Base-by-base conservation (phyloP, 2,797 vertebrate genomes). In the Monodelphis domestica region DNA sequence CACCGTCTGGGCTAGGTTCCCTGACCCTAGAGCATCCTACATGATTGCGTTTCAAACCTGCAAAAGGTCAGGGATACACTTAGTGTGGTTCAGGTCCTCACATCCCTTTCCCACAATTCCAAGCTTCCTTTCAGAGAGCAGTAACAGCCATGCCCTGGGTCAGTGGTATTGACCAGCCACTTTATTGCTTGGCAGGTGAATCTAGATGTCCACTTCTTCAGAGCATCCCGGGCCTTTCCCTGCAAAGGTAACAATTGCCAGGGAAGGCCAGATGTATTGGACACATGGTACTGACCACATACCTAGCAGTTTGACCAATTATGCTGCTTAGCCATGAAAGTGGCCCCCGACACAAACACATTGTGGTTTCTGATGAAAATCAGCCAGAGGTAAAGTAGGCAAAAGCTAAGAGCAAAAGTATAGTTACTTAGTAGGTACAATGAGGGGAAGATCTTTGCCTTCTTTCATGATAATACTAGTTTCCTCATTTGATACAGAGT, bases 231-330 rank as follows among this genome's bases (percentile, higher is more conserved):
- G 54, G 54, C 89, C 55, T n/a, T 54, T 53, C 53, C 89, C 54
- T 89, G 89, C 38, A 89, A 89, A 56, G 89, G 53, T 45, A 53
- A 89, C 38, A 89, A 53, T 53, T 89, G 89, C 89, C 89, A 89
- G 3, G 89, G 54, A 54, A 89, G 89, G 54, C 89, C 89, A 54
- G 89, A 89, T 53, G 54, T 56, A 45, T 53, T 89, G 21, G 89
- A 89, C 15, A 89, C 54, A 50, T 53, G 53, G 2, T 54, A 54
- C 12, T 54, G 89, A 53, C 53, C 89, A 89, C 53, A 89, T 45
- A 54, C 50, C 53, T 53, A 89, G 54, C 89, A 89, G 53, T 53
- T 11, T 11, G 11, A 5, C 53, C 15, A 15, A 15, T 54, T 54
- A 14, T 54, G 54, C 54, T 17, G 12, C 9, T 54, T 15, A 54